phyloP scores from a whole-genome alignment of 2,888 invertebrate genomes.

The Ectobius pallidus region DNA sequence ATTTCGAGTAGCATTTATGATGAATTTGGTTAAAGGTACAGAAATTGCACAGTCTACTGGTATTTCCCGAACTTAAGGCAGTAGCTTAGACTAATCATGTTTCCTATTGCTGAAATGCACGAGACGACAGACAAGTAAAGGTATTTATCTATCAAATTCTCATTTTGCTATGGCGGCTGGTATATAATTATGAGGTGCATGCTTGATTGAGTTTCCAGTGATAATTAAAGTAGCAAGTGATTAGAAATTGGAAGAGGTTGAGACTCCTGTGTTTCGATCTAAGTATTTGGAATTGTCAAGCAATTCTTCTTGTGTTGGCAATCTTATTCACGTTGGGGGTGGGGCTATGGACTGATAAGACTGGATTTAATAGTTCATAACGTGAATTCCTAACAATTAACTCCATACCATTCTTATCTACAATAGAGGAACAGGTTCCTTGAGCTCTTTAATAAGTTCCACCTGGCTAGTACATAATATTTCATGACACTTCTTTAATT shows the following conservation, averaged over 20 bases:
- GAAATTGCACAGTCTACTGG: no score
- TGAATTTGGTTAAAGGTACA: no score
- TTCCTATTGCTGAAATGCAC: background rate
- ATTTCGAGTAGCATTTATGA: no score
- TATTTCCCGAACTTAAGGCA: no score
- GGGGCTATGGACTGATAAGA: slow-evolving; percentile 7
- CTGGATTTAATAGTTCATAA: background rate
- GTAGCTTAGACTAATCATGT: background rate
- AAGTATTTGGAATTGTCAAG: slow-evolving; percentile 13
- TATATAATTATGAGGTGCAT: slow-evolving; percentile 11
- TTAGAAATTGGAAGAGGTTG: slow-evolving; percentile 6
- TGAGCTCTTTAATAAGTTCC: no score
- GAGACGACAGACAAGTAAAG: background rate
- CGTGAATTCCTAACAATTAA: background rate
- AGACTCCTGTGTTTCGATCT: background rate
- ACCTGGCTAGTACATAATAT: no score
- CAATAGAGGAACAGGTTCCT: no score
- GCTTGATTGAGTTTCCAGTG: slow-evolving; percentile 20
- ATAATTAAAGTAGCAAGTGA: slow-evolving; percentile 15
- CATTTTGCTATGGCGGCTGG: slow-evolving; percentile 14
- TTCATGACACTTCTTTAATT: no score
- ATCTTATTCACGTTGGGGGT: background rate
- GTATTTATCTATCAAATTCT: slow-evolving; percentile 20
- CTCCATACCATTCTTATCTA: background rate
- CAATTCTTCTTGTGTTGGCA: background rate